Evolutionary conservation across 2,888 invertebrate genomes (phyloP).

Genomic region (Cantharis rustica): DNA sequence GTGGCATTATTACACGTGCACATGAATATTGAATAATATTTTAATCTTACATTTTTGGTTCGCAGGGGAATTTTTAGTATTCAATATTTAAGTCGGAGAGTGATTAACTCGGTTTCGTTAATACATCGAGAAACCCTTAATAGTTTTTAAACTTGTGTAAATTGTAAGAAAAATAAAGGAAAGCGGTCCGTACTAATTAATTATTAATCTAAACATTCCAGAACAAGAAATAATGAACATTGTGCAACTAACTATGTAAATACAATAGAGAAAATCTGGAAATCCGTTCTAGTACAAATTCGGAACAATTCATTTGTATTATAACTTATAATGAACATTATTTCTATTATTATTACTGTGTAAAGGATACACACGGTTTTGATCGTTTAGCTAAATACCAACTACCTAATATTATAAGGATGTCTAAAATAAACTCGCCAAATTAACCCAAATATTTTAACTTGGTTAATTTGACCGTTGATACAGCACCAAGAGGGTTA

Average conservation of each 20-base stretch:
- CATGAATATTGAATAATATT: constrained; percentile 14
- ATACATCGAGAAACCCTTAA: not conserved
- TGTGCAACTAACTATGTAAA: constrained; percentile 9
- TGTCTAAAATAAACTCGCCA: not conserved
- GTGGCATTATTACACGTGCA: constrained; percentile 8
- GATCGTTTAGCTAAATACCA: not conserved
- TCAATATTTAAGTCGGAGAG: not conserved
- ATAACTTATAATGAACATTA: constrained; percentile 2
- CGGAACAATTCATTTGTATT: constrained; percentile 18
- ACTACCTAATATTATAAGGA: not conserved
- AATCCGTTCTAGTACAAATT: constrained; percentile 18
- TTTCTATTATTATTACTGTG: not conserved
- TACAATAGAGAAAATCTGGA: constrained; percentile 24
- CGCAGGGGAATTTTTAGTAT: not conserved
- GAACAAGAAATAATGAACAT: constrained; percentile 10
- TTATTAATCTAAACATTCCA: constrained; percentile 16
- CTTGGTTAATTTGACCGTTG: not conserved
- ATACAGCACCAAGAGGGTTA: not conserved
- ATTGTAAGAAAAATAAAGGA: not conserved
- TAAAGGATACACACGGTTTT: not conserved
- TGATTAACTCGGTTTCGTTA: not conserved
- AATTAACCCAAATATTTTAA: not conserved
- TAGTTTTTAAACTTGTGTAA: not conserved
- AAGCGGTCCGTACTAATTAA: not conserved
- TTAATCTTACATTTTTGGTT: not conserved